phyloP scores from a whole-genome alignment of 2,888 invertebrate species.

The Pimpla rufipes region DNA sequence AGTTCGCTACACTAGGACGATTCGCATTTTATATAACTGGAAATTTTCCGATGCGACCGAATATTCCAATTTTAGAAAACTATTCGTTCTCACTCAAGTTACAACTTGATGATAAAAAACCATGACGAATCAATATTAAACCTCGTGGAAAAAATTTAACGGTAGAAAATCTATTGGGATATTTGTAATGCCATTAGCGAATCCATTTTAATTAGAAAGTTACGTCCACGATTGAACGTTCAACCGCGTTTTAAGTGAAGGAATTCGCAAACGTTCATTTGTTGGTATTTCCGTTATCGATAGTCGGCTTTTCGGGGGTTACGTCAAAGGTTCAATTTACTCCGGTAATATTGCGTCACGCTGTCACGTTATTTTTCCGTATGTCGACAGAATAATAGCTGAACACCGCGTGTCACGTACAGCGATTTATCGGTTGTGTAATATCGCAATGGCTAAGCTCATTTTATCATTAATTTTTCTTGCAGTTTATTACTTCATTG shows the following conservation, averaged over 20 bases:
- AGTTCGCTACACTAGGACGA: not conserved
- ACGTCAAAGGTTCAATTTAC: constrained; percentile 19
- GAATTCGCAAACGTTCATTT: constrained; percentile 9
- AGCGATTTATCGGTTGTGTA: not conserved
- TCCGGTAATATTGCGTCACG: not conserved
- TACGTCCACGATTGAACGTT: not conserved
- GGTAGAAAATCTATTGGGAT: not conserved
- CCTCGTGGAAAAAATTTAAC: not conserved
- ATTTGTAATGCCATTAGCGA: not conserved
- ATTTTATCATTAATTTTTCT: constrained; percentile 50
- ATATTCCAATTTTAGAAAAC: not conserved
- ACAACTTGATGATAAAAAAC: not conserved
- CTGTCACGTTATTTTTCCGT: constrained; percentile 23
- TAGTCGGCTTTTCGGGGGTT: not conserved
- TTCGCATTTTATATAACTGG: not conserved
- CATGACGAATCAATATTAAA: not conserved
- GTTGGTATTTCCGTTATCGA: constrained; percentile 21
- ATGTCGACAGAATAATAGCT: not conserved
- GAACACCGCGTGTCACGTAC: not conserved
- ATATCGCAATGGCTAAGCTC: constrained; percentile 60
- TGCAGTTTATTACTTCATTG: constrained; percentile 38
- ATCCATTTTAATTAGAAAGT: not conserved
- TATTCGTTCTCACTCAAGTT: not conserved
- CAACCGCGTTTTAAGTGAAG: not conserved
- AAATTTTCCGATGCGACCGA: not conserved